These are phyloP conservation scores for Apolygus lucorum DNA, from an alignment of 1,140 invertebrate genomes.

Conservation along the genomic window DNA sequence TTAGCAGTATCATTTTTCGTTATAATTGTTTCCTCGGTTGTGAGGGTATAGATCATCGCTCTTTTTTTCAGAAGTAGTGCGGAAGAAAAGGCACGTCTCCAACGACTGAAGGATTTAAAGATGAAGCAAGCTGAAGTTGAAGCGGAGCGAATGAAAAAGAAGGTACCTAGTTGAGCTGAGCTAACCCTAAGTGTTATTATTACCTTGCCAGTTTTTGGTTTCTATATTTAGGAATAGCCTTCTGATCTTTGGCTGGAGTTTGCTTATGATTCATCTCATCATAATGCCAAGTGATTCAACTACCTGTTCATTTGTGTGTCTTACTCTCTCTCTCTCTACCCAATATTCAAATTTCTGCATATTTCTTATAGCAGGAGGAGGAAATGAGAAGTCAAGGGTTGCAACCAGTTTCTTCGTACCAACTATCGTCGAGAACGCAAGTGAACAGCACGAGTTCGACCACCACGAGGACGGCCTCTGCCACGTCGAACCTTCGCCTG, in stretches of 20 bases:
- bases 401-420: background rate
- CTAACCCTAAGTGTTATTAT: background rate
- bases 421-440: background rate
- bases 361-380: constrained; percentile 40
- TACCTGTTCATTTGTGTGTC: background rate
- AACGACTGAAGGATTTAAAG: constrained; percentile 47
- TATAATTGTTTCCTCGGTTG: background rate
- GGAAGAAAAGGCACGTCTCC: constrained; percentile 45
- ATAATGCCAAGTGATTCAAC: too few species aligned
- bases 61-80: constrained; percentile 32
- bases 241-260: too few species aligned
- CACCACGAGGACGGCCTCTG: background rate
- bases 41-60: constrained; percentile 4
- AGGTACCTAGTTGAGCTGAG: too few species aligned
- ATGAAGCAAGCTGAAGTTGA: constrained; percentile 45
- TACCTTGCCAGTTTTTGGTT: too few species aligned
- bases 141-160: constrained; percentile 40
- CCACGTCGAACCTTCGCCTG: constrained; percentile 39
- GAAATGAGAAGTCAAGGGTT: constrained; percentile 40
- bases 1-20: too few species aligned
- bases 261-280: too few species aligned
- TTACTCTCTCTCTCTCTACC: too few species aligned
- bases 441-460: background rate
- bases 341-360: too few species aligned
- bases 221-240: too few species aligned